Percentiles rank a stretch among this genome's conserved stretches.
Conservation (phyloP, 2,113 vertebrate species). For the Brachyhypopomus occidentalis region DNA sequence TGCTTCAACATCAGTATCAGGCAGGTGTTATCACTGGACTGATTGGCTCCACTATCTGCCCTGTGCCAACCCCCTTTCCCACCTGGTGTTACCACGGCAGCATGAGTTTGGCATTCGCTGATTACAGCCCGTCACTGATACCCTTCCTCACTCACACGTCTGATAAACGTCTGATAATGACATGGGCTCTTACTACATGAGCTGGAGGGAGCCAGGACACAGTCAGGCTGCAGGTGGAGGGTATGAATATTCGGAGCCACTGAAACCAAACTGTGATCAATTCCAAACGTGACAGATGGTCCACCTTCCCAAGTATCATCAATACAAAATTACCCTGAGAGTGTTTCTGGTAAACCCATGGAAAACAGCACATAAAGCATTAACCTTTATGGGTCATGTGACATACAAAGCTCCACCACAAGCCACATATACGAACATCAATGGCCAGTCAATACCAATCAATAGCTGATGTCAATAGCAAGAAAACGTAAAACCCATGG, state of each 20-base stretch:
- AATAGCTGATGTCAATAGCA: not conserved
- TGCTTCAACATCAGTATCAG: not conserved
- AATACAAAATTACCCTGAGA: constrained; percentile 30
- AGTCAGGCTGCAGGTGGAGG: not conserved
- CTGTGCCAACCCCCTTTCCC: not conserved
- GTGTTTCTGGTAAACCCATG: not conserved
- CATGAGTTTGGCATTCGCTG: no score
- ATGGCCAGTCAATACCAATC: not conserved
- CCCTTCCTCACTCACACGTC: no score
- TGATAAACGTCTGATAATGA: no score
- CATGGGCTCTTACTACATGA: no score
- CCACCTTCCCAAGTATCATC: constrained; percentile 17
- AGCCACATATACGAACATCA: not conserved
- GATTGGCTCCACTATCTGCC: not conserved
- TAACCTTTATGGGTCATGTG: not conserved
- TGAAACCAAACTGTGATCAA: constrained; percentile 18
- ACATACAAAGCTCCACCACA: not conserved
- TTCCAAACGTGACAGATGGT: constrained; percentile 16
- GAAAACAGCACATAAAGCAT: not conserved
- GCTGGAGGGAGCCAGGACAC: not conserved
- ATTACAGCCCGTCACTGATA: no score
- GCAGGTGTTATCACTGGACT: not conserved
- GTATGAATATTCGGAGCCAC: not conserved
- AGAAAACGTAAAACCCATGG: not conserved
- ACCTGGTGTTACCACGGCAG: no score